These are phyloP conservation scores for Emydocephalus ijimae DNA, from an alignment of 2,113 vertebrate genomes.

Conservation along the genomic window DNA sequence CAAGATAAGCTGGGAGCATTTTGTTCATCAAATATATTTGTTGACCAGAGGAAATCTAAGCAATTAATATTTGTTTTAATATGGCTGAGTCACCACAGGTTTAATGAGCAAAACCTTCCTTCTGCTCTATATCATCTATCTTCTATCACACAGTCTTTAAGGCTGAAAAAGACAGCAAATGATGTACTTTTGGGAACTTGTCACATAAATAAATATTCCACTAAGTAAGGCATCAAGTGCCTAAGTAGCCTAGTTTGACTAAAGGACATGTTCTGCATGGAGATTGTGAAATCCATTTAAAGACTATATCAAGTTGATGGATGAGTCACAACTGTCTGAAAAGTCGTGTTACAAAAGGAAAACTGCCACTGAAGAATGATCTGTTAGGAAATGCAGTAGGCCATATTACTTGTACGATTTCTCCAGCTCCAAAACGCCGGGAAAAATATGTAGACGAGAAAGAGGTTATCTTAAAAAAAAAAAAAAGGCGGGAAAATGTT, in stretches of 20 bases:
- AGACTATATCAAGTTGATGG: background rate
- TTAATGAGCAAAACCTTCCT: background rate
- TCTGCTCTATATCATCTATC: background rate
- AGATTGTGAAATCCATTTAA: background rate
- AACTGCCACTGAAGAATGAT: background rate
- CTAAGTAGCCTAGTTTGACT: background rate
- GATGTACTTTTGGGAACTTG: background rate
- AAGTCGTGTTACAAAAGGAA: background rate
- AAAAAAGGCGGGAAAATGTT: background rate
- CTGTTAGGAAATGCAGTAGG: background rate
- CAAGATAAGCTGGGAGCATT: background rate
- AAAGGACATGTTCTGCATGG: background rate
- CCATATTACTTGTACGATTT: background rate
- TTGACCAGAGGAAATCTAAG: background rate
- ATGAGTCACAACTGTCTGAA: background rate
- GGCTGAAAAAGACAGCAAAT: background rate
- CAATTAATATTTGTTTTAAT: background rate
- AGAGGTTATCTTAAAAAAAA: background rate
- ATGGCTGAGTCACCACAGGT: background rate
- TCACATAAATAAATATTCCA: background rate
- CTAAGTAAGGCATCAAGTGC: background rate
- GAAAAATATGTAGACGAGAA: background rate
- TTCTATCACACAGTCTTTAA: background rate
- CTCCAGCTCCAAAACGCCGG: background rate
- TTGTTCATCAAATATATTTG: background rate